Percentiles rank a stretch among this genome's conserved stretches.
Evolutionary conservation across 1,140 invertebrate genomes (phyloP).

Genomic region (Hylyphantes graminicola): DNA sequence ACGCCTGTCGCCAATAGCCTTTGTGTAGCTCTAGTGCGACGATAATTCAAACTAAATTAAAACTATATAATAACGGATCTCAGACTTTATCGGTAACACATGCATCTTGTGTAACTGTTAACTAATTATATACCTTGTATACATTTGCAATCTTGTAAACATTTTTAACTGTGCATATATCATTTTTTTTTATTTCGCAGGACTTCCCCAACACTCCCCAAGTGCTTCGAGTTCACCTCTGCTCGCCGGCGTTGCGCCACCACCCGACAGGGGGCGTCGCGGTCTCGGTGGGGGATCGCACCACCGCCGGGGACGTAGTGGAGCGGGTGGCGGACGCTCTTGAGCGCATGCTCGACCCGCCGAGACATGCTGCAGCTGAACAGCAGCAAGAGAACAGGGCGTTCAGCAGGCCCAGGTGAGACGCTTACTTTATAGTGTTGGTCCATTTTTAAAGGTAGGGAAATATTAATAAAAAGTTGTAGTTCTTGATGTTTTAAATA

Average conservation of each 20-base stretch:
- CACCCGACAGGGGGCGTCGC: slow-evolving; percentile 13
- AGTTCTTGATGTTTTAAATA: too few species aligned
- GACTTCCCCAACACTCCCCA: slow-evolving; percentile 13
- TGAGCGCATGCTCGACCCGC: slow-evolving; percentile 34
- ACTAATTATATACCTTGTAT: too few species aligned
- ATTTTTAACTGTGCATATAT: background rate
- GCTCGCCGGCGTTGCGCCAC: slow-evolving; percentile 12
- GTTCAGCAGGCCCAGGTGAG: slow-evolving; percentile 50
- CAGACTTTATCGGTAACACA: too few species aligned
- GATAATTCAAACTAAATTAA: too few species aligned
- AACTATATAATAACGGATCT: too few species aligned
- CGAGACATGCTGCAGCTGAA: background rate
- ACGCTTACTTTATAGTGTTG: too few species aligned
- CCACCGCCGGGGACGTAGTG: slow-evolving; percentile 40
- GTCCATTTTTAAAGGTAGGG: too few species aligned
- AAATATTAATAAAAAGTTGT: too few species aligned
- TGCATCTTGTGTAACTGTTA: too few species aligned
- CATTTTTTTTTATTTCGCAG: slow-evolving; percentile 14
- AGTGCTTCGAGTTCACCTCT: slow-evolving; percentile 41
- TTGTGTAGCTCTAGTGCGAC: too few species aligned
- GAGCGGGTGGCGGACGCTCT: slow-evolving; percentile 42
- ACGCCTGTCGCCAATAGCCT: too few species aligned
- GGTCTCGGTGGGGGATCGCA: slow-evolving; percentile 24
- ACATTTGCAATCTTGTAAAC: too few species aligned
- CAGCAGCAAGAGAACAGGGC: slow-evolving; percentile 53